These are phyloP conservation scores for Dallia pectoralis DNA, from an alignment of 2,797 vertebrate genomes.

Conservation along the genomic window DNA sequence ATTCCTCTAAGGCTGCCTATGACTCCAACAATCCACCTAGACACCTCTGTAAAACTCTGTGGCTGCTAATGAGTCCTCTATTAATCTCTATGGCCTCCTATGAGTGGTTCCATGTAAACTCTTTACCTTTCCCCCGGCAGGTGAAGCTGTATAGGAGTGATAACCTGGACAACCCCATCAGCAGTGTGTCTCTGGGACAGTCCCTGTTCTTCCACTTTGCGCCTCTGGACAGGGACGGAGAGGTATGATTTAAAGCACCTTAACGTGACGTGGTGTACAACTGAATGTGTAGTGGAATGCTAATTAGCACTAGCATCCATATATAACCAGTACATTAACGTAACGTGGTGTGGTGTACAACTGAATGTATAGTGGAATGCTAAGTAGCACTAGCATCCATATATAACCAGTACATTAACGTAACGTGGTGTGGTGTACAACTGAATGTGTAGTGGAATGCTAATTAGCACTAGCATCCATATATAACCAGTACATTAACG, in stretches of 20 bases:
- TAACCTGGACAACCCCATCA: conserved; percentile 94
- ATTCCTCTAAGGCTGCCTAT: neutral
- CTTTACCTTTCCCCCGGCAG: conserved; percentile 57
- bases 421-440: neutral
- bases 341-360: neutral
- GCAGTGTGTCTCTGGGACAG: conserved; percentile 90
- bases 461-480: neutral
- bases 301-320: neutral
- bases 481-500: neutral
- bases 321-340: no score
- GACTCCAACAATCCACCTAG: no score
- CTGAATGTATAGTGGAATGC: neutral
- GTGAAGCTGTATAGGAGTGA: conserved; percentile 96
- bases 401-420: no score
- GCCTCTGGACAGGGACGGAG: conserved; percentile 89
- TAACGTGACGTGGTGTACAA: neutral
- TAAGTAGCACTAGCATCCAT: neutral
- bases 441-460: neutral
- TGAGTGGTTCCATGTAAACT: neutral
- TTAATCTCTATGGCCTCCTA: no score
- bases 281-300: neutral
- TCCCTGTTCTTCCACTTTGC: conserved; percentile 98
- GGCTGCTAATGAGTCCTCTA: no score
- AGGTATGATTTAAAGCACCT: conserved; percentile 72
- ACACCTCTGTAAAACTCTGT: no score